Evolutionary conservation across 1,140 invertebrate species (phyloP), one percentile per base, ranked within the genome.

Genomic region (Plectrocnemia conspersa): DNA sequence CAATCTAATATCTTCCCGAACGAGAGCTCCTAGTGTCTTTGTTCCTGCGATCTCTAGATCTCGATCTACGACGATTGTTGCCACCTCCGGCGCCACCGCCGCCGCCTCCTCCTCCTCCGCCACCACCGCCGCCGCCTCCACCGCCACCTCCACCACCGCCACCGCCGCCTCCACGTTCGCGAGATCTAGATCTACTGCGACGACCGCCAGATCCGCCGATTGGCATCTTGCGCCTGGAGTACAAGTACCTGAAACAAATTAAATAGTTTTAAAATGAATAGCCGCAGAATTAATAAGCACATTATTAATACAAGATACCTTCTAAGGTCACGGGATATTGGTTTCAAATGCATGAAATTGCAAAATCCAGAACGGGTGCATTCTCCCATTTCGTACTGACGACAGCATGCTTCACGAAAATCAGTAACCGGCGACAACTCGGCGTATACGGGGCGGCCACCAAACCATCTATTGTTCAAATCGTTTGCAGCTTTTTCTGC

Each of bases 311-410:
- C 18, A 44, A 27, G 9, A 59, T 88, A 94, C 68, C 92, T 80
- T 52, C 93, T 78, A 21, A 98, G 71, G 67, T 94, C 93, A 61
- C 93, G 75, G 0, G 94, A 97, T 65, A 99, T 98, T 32, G 95
- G 96, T 68, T 98, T 98, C 67, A 99, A 77, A 70, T 99, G 97
- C 97, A 99, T 99, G 70, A 99, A 99, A 76, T 99, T 99, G 73
- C 97, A 99, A 73, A 99, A 99, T 38, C 96, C 97, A 66, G 93
- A 96, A 50, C 97, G 78, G 1, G 93, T 97, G 69, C 96, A 98
- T 76, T 98, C 95, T 3, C 95, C 94, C 90, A 98, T 96, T 78
- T 98, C 96, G 74, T 99, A 98, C 73, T 99, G 97, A 41, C 97
- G 83, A 71, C 97, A 99, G 71, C 97, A 98, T 16, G 96, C 96